Conservation (phyloP, 2,113 vertebrate species). For the Morone saxatilis region DNA sequence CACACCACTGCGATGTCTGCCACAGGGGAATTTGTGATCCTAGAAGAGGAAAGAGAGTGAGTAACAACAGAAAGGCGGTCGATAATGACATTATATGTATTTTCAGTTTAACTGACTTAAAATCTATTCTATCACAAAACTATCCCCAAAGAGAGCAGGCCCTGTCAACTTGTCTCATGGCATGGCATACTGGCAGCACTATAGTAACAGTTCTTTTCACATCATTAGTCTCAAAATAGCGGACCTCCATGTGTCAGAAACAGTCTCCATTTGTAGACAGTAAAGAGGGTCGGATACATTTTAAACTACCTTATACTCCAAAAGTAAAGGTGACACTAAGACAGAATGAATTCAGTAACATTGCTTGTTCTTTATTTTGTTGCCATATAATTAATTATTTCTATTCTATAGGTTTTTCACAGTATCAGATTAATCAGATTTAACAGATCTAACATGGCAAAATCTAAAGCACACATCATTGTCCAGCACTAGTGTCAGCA, state of each 20-base stretch:
- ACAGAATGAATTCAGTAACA: neutral
- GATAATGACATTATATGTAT: too few relatives aligned
- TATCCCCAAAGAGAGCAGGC: neutral
- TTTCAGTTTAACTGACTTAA: neutral
- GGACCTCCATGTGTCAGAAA: neutral
- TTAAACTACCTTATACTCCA: neutral
- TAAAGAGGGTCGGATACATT: neutral
- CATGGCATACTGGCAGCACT: neutral
- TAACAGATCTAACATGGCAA: neutral
- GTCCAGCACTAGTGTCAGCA: neutral
- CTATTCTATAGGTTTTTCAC: too few relatives aligned
- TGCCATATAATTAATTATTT: neutral
- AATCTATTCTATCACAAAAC: neutral
- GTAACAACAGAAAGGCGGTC: neutral
- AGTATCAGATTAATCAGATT: neutral
- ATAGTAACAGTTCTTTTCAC: neutral
- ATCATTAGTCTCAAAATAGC: neutral
- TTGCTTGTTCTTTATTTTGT: neutral
- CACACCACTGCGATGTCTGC: slow-evolving; percentile 92
- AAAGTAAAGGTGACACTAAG: neutral
- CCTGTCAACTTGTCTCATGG: neutral
- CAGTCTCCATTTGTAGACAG: neutral
- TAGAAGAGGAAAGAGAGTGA: slow-evolving; percentile 45
- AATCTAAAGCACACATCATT: neutral
- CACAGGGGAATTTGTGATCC: slow-evolving; percentile 92